phyloP scores from a whole-genome alignment of 2,797 vertebrate genomes.

The Synanceia verrucosa region DNA sequence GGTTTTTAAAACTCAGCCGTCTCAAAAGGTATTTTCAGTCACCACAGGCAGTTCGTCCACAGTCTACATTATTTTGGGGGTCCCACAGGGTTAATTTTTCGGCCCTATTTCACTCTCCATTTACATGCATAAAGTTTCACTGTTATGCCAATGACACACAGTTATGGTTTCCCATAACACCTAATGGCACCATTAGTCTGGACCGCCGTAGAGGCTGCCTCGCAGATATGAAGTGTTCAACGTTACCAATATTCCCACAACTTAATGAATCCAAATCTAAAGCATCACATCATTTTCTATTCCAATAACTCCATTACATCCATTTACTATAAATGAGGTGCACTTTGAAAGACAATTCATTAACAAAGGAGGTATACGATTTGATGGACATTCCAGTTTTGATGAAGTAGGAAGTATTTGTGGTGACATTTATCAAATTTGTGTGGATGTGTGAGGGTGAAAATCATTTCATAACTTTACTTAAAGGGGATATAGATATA shows the following conservation, averaged over 20 bases:
- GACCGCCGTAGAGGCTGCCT: constrained; percentile 43
- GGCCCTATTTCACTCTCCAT: constrained; percentile 47
- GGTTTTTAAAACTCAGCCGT: constrained; percentile 17
- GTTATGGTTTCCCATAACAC: constrained; percentile 52
- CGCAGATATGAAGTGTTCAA: constrained; percentile 37
- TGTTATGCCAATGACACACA: constrained; percentile 45
- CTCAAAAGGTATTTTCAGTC: constrained; percentile 16
- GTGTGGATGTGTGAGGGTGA: not conserved
- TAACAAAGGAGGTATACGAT: not conserved
- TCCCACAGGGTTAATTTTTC: constrained; percentile 46
- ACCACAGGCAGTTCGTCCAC: not conserved
- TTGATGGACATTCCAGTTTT: not conserved
- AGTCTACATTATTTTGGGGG: constrained; percentile 24
- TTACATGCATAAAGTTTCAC: constrained; percentile 56
- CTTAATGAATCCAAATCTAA: constrained; percentile 22
- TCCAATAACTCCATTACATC: constrained; percentile 2
- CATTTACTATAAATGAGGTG: constrained; percentile 1
- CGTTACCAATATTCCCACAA: constrained; percentile 25
- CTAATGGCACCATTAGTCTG: constrained; percentile 52
- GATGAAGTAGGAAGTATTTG: not conserved
- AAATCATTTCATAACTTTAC: not conserved
- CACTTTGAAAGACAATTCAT: not conserved
- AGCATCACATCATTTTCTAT: not conserved
- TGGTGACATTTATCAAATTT: not conserved
- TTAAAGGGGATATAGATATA: not conserved